Evolutionary conservation across 2,113 vertebrate genomes (phyloP).

Genomic region (Atractosteus spatula): DNA sequence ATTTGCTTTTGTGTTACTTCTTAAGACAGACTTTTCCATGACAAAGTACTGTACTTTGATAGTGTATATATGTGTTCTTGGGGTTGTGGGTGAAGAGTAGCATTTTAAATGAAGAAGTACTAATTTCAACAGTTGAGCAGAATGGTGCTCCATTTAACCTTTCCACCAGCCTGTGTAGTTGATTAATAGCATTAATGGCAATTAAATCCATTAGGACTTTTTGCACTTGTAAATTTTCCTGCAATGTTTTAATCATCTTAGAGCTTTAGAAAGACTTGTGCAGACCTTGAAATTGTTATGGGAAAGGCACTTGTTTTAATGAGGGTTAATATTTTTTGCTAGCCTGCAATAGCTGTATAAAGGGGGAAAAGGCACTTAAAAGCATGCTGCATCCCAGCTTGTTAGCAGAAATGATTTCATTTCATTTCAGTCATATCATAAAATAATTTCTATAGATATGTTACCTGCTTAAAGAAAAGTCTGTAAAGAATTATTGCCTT

Average conservation of each 20-base stretch:
- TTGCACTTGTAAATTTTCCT: conserved; percentile 31
- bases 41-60: conserved; percentile 23
- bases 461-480: conserved; percentile 83
- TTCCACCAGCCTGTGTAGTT: conserved; percentile 12
- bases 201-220: conserved; percentile 38
- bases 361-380: not conserved
- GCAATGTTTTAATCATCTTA: conserved; percentile 35
- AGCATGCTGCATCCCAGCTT: conserved; percentile 25
- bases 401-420: conserved; percentile 39
- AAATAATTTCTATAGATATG: conserved; percentile 68
- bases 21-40: conserved; percentile 13
- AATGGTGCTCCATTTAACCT: conserved; percentile 25
- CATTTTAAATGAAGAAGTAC: conserved; percentile 21
- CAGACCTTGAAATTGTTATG: conserved; percentile 32
- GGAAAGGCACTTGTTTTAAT: conserved; percentile 33
- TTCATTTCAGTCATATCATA: conserved; percentile 79
- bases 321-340: conserved; percentile 31
- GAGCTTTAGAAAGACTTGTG: conserved; percentile 15
- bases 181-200: conserved; percentile 38
- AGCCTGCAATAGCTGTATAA: conserved; percentile 9
- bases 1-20: no score
- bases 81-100: not conserved
- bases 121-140: conserved; percentile 24
- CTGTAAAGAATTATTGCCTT: conserved; percentile 88
- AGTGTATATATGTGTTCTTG: conserved; percentile 2